Conservation (phyloP, 2,113 vertebrate species). For the Pseudorectes ferrugineus region DNA sequence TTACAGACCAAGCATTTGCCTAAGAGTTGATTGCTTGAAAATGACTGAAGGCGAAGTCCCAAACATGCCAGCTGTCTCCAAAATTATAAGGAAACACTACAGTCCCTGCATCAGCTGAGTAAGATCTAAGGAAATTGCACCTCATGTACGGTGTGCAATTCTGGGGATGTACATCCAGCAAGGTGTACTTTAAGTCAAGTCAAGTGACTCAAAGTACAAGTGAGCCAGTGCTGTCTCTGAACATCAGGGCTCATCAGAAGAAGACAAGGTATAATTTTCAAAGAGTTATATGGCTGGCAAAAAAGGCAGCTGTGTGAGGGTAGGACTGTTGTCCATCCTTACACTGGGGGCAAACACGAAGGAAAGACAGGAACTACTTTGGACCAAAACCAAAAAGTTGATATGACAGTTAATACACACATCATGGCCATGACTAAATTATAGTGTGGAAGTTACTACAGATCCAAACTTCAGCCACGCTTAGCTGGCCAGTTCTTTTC, state of each 20-base stretch:
- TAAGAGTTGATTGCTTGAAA: neutral
- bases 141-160: neutral
- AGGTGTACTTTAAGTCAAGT: neutral
- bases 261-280: neutral
- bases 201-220: neutral
- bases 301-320: neutral
- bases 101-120: neutral
- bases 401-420: neutral
- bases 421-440: neutral
- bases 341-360: neutral
- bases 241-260: neutral
- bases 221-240: neutral
- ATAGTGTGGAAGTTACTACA: neutral
- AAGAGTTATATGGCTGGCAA: neutral
- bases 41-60: neutral
- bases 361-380: neutral
- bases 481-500: neutral
- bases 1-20: neutral
- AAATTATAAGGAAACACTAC: neutral
- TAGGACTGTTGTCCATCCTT: neutral
- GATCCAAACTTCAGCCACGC: neutral
- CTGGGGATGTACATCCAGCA: neutral
- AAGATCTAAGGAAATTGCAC: neutral
- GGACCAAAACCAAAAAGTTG: neutral
- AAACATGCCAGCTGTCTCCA: neutral